These are phyloP conservation scores for Chaetodon trifasciatus DNA, from an alignment of 2,797 vertebrate genomes.

Conservation along the genomic window DNA sequence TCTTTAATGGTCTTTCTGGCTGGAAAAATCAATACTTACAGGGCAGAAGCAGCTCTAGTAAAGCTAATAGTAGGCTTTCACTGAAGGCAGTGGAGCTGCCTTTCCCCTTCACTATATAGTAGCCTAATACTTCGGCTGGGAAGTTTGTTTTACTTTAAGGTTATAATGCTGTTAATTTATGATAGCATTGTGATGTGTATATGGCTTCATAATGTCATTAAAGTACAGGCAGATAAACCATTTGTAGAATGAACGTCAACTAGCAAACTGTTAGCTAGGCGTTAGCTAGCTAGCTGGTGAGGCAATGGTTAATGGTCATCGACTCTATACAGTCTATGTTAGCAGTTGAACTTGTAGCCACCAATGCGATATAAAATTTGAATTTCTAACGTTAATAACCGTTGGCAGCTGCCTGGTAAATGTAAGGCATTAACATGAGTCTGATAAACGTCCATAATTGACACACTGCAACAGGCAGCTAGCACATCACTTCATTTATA, in stretches of 20 bases:
- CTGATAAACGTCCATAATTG: neutral
- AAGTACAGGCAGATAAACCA: neutral
- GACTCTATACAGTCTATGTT: no score
- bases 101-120: neutral
- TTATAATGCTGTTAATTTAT: neutral
- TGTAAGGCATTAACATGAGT: no score
- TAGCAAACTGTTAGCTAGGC: no score
- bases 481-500: neutral
- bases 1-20: slow-evolving; percentile 38
- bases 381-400: neutral
- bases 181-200: neutral
- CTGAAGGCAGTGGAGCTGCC: neutral
- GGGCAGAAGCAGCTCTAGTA: neutral
- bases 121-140: no score
- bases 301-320: no score
- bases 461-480: neutral
- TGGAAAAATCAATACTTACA: slow-evolving; percentile 41
- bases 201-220: neutral
- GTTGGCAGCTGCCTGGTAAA: neutral
- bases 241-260: neutral
- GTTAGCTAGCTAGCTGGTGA: no score
- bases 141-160: neutral
- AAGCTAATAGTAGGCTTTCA: neutral
- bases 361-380: neutral
- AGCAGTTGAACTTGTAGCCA: no score